Evolutionary conservation across 2,113 vertebrate genomes (phyloP), one percentile per base, ranked within the genome.

Genomic region (Cyprinodon variegatus): DNA sequence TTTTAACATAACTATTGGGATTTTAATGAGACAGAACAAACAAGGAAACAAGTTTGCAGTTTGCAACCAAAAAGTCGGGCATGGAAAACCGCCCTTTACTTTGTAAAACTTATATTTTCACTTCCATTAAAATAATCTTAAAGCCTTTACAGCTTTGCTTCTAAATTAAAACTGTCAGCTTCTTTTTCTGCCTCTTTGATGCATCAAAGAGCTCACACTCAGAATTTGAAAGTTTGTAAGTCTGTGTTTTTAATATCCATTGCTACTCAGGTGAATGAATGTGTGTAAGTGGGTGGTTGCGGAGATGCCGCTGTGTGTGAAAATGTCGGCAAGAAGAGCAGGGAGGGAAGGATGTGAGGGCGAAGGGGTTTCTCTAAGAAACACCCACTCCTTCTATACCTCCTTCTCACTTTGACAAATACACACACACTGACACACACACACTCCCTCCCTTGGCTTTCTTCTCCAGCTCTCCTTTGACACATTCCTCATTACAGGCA

Each of bases 301-400:
- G 78, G 65, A 81, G 53, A 62, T 82, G 68, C 83, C 71, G 61
- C 67, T 68, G 73, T 68, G 85, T 79, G 79, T 68, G 70, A 61
- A 81, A 63, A 81, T 65, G 77, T 74, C 78, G 85, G 83, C 73
- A 70, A 72, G 68, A 81, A 50, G 74, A 75, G 50, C 60, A 61
- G 48, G 29, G 73, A 83, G 74, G 75, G 72, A 86, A 79, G 7
- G 59, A 80, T 11, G 83, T 43, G 79, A 82, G 87, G 90, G 90
- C 65, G 85, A 84, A 84, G 89, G 88, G 91, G 86, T 90, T 93
- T 87, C 87, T 88, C 90, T 74, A 89, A 91, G 86, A 85, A 83
- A 82, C 89, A 83, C 88, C 84, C 90, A 88, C 89, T 78, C 81
- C 38, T 79, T 87, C 81, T 73, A 77, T 83, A 73, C 60, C 79